A percentile compares a stretch with the other conserved stretches of the same genome.
phyloP scores from a whole-genome alignment of 2,797 vertebrate species.

The Sebastes matsubarae region DNA sequence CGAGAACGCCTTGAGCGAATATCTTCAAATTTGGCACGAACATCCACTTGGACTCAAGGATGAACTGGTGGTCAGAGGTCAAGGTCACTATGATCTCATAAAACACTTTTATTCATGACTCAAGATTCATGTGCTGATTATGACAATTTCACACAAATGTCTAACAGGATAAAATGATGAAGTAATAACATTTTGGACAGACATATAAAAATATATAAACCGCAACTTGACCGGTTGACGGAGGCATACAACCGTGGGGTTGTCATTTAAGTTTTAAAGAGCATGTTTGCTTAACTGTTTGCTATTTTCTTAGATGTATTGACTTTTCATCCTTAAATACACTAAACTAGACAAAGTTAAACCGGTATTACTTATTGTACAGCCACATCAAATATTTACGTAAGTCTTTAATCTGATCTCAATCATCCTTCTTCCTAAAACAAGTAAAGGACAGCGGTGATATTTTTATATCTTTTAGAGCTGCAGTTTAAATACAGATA shows the following conservation, averaged over 20 bases:
- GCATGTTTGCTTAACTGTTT: neutral
- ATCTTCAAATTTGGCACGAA: too few relatives aligned
- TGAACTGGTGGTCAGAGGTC: too few relatives aligned
- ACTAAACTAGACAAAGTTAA: neutral
- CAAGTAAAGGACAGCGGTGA: neutral
- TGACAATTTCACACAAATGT: neutral
- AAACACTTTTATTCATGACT: too few relatives aligned
- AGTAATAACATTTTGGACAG: neutral
- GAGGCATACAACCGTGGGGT: neutral
- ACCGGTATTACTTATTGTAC: neutral
- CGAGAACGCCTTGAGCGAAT: too few relatives aligned
- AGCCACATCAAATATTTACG: neutral
- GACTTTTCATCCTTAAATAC: neutral
- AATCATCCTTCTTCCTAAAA: neutral
- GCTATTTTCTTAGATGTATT: neutral
- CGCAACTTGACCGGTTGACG: neutral
- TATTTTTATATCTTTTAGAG: neutral
- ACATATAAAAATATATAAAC: neutral
- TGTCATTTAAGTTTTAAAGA: neutral
- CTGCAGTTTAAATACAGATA: neutral
- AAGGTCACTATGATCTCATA: too few relatives aligned
- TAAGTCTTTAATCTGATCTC: neutral
- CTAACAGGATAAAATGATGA: neutral
- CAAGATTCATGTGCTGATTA: too few relatives aligned
- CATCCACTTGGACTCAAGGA: too few relatives aligned